phyloP scores from a whole-genome alignment of 2,797 vertebrate species.

The Aplochiton taeniatus region DNA sequence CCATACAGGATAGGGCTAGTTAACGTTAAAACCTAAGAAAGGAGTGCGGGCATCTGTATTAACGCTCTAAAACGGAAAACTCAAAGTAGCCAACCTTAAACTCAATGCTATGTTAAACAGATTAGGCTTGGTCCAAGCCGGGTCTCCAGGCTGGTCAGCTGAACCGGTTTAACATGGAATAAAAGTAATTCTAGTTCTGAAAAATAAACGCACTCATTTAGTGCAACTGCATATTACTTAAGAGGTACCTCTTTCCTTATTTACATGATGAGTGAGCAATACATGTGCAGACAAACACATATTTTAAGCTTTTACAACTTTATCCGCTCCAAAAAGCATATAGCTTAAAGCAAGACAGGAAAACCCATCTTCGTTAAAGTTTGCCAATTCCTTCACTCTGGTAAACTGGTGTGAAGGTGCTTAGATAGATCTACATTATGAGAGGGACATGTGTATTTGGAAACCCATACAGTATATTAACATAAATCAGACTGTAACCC shows the following conservation, averaged over 20 bases:
- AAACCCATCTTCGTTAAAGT: no score
- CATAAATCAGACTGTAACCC: no score
- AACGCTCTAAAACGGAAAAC: no score
- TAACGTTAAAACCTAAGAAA: not conserved
- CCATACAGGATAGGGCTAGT: no score
- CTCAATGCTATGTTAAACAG: slow-evolving; percentile 18
- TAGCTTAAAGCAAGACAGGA: no score
- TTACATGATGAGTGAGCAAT: slow-evolving; percentile 17
- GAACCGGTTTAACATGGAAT: slow-evolving; percentile 12
- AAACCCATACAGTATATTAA: no score
- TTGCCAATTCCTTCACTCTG: no score
- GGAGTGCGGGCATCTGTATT: not conserved
- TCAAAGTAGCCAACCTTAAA: slow-evolving; percentile 8
- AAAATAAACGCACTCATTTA: slow-evolving; percentile 1
- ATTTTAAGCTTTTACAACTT: no score
- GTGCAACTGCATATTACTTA: not conserved
- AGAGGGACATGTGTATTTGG: no score
- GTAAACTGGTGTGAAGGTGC: no score
- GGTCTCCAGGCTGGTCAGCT: slow-evolving; percentile 37
- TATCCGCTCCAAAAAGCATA: no score
- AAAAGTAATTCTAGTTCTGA: not conserved
- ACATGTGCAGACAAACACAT: not conserved
- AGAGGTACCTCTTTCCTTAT: slow-evolving; percentile 28
- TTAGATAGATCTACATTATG: no score
- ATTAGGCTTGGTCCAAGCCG: slow-evolving; percentile 41